Conservation (phyloP, 2,113 vertebrate species). For the Taurulus bubalis region DNA sequence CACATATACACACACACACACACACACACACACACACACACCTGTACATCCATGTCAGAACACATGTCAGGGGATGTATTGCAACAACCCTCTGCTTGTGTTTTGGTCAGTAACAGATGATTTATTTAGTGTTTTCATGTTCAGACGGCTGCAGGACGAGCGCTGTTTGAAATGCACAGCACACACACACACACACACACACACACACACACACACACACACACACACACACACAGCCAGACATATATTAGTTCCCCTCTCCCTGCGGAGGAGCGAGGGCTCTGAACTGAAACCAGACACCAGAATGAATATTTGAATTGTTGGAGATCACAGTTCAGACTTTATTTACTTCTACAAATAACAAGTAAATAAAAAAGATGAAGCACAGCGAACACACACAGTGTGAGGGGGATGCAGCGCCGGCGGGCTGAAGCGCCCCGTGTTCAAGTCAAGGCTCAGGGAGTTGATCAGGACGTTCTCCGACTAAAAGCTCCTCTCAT, state of each 20-base stretch:
- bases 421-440: no score
- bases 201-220: conserved; percentile 5
- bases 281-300: conserved; percentile 14
- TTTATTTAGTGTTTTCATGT: conserved; percentile 46
- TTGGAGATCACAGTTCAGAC: conserved; percentile 39
- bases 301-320: conserved; percentile 29
- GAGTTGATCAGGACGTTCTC: no score
- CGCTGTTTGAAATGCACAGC: conserved; percentile 14
- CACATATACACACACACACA: background rate
- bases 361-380: background rate
- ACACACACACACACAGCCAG: accelerated
- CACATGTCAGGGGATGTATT: background rate
- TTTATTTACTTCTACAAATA: conserved; percentile 30
- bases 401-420: background rate
- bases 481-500: no score
- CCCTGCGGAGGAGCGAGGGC: background rate
- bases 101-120: conserved; percentile 8
- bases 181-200: background rate
- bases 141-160: background rate
- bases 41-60: background rate
- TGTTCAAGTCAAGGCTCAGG: no score
- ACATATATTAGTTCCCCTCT: conserved; percentile 5
- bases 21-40: background rate
- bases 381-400: conserved; percentile 29
- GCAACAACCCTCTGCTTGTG: background rate